Evolutionary conservation across 2,113 vertebrate genomes (phyloP), one percentile per base, ranked within the genome.

Genomic region (Galbula dea): DNA sequence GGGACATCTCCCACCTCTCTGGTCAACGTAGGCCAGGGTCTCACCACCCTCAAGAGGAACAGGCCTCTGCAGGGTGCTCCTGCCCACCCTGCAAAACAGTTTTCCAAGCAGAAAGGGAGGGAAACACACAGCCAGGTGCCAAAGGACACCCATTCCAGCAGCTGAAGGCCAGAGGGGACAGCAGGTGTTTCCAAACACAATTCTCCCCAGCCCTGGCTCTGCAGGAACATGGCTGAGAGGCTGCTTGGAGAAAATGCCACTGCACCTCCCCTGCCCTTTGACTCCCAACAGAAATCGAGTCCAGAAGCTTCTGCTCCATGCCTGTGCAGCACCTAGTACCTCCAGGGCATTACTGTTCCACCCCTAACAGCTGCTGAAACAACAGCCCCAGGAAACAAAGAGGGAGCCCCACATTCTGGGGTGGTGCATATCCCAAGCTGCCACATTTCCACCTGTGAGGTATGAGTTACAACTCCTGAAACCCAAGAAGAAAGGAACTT

Each of bases 381-480:
- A 10, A 39, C 10, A 21, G 11, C 32, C 26, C 24, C n/a, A 9
- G 39, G 41, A 26, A 29, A 32, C 11, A 0, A 32, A 26, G 1
- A 6, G 29, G n/a, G 17, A 66, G 10, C 23, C 55, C 49, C 30
- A 11, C 0, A 0, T 15, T 22, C 17, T 2, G 5, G 45, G 10
- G 17, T 12, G 27, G 13, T 3, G 18, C 0, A 0, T 41, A 16
- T 4, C 43, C 67, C 43, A 22, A 37, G 4, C 45, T 32, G 18
- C 46, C 4, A n/a, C 45, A 1, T 45, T 57, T 36, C 46, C 32
- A 13, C 10, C 17, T 3, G 0, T 0, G 0, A 17, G 15, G 13
- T 6, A 10, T 3, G 34, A 72, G 57, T 15, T 32, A 20, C 36
- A 45, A 11, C 17, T 46, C 55, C 4, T 6, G 11, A 1, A 71